Conservation (phyloP, 2,888 invertebrate genomes). For the Polydrusus cervinus region DNA sequence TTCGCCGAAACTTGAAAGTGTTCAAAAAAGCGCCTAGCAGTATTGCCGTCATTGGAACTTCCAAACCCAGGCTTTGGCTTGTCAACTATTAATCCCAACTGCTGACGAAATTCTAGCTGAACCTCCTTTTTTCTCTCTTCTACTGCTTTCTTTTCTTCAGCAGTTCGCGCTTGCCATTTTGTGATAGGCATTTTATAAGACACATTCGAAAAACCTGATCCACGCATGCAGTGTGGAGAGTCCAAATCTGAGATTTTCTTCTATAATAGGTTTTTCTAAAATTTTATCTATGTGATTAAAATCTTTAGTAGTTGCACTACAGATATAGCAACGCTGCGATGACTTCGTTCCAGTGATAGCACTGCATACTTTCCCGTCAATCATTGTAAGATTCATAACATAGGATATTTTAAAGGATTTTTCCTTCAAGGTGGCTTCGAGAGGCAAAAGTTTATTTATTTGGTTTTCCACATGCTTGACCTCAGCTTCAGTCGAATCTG, state of each 20-base stretch:
- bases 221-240: conserved; percentile 11
- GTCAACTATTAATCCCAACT: not conserved
- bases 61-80: no score
- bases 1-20: no score
- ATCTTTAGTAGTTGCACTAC: not conserved
- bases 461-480: not conserved
- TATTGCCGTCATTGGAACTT: no score
- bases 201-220: not conserved
- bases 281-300: conserved; percentile 11
- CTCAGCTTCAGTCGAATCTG: not conserved
- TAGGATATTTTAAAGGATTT: no score
- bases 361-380: not conserved
- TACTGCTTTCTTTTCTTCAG: not conserved
- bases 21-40: no score
- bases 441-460: not conserved
- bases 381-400: no score
- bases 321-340: conserved; percentile 9
- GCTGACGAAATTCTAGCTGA: not conserved
- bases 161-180: conserved; percentile 7
- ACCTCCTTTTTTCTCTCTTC: conserved; percentile 8
- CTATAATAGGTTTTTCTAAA: conserved; percentile 6
- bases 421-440: not conserved
- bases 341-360: not conserved
- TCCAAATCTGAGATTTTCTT: conserved; percentile 10
- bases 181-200: conserved; percentile 5